Conservation (phyloP, 1,140 invertebrate genomes). For the Drosophila melanica region DNA sequence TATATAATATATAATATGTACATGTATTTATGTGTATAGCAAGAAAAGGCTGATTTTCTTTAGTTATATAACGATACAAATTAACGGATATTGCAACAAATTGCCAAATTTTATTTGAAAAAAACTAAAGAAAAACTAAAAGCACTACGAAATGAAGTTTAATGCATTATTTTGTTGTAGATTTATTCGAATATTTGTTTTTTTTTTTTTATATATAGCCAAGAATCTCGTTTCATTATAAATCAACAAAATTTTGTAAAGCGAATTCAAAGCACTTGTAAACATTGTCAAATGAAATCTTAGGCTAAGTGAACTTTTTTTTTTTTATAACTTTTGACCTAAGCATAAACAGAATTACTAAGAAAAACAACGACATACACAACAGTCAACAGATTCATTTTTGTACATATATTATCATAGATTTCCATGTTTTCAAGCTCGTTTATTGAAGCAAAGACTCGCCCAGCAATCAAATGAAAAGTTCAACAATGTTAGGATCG, state of each 20-base stretch:
- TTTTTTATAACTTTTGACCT: constrained; percentile 25
- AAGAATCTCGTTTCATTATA: constrained; percentile 45
- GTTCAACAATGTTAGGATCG: constrained; percentile 28
- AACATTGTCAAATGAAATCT: constrained; percentile 34
- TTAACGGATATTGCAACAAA: constrained; percentile 73
- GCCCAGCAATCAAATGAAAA: constrained; percentile 43
- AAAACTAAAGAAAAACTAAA: constrained; percentile 35
- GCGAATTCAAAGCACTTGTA: constrained; percentile 34
- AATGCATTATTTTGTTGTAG: constrained; percentile 35
- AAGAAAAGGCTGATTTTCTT: constrained; percentile 82
- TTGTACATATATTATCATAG: constrained; percentile 1
- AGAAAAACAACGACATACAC: constrained; percentile 10
- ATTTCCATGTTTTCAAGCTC: constrained; percentile 8
- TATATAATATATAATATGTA: constrained; percentile 55
- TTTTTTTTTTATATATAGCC: constrained; percentile 2
- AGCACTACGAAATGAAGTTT: constrained; percentile 15
- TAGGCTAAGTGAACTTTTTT: constrained; percentile 22
- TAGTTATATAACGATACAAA: constrained; percentile 61
- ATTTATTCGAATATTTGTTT: constrained; percentile 30
- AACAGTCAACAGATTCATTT: constrained; percentile 1
- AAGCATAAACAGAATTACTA: constrained; percentile 5
- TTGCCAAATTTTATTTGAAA: constrained; percentile 77
- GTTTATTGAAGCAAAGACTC: constrained; percentile 25
- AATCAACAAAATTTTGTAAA: constrained; percentile 5
- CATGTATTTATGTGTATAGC: constrained; percentile 74